Evolutionary conservation across 2,113 vertebrate genomes (phyloP), one percentile per base, ranked within the genome.

Genomic region (Sylvia atricapilla): DNA sequence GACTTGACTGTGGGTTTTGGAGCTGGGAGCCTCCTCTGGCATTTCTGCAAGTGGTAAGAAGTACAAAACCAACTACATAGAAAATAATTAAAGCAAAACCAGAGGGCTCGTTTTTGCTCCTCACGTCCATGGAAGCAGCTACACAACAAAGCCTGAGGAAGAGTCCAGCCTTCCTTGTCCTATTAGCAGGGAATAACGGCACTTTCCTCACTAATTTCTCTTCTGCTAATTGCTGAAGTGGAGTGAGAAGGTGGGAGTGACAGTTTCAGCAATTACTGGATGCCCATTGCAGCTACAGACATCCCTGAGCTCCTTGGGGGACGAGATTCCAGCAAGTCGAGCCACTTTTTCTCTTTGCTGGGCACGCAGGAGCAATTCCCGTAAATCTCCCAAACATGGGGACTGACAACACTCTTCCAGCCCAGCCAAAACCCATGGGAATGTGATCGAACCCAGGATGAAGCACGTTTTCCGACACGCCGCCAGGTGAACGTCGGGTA

Each of bases 151-250:
- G 17, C 12, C 84, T 74, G 67, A 21, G 43, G 63, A 25, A 74
- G 13, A 39, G 55, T 59, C 78, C 90, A 88, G 47, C 79, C 92
- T 60, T 84, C 46, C 93, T 83, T 64, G 53, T 93, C 77, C 91
- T 62, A 72, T 93, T 76, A 96, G 53, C 60, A 81, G 76, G 60
- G 69, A 94, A 93, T 72, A 90, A 93, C 44, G 39, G 24, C 55
- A 43, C 68, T 90, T 94, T 67, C 72, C 88, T 86, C 44, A 27
- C 62, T 96, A 79, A 97, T 95, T 95, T 52, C 87, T 93, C 79
- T 92, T 44, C 73, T 63, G 83, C 52, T 95, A 93, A 97, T 94
- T 86, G 83, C 95, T 78, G 49, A 47, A 93, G 92, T 4, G 20
- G 55, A 93, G 88, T 3, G 24, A 74, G 92, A 78, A 88, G 85